These are phyloP conservation scores for Polymixis flavicincta DNA, from an alignment of 2,888 invertebrate genomes.

Conservation along the genomic window DNA sequence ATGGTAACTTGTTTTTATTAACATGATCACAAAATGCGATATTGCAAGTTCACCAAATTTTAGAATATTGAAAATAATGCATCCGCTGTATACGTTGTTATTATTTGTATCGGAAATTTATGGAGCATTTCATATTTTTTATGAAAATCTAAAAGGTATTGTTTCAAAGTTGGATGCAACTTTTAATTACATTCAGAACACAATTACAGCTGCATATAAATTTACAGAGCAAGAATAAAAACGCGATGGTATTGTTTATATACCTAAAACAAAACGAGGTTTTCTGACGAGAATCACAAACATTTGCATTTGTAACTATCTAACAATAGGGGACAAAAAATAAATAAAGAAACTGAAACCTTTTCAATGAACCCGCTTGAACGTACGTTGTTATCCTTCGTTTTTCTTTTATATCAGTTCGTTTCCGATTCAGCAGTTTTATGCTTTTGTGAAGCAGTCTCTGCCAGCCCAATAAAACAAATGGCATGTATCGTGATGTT, in stretches of 20 bases:
- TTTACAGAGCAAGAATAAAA: neutral
- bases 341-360: conserved; percentile 28
- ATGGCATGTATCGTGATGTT: conserved; percentile 47
- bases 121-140: neutral
- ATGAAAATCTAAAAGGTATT: neutral
- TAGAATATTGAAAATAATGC: neutral
- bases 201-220: conserved; percentile 1
- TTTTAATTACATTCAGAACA: neutral
- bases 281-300: conserved; percentile 14
- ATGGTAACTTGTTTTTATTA: conserved; percentile 5
- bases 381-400: conserved; percentile 6
- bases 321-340: conserved; percentile 40
- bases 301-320: conserved; percentile 35
- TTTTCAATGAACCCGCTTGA: conserved; percentile 46
- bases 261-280: conserved; percentile 18
- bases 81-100: neutral
- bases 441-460: conserved; percentile 22
- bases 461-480: conserved; percentile 44
- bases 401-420: conserved; percentile 33
- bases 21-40: neutral
- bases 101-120: neutral
- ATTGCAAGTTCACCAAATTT: neutral
- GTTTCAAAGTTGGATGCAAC: neutral
- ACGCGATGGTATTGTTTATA: conserved; percentile 17
- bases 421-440: conserved; percentile 50